Evolutionary conservation across 64 coral and sea anemone species (phyloP).

Genomic region (Stichodactyla mertensii): DNA sequence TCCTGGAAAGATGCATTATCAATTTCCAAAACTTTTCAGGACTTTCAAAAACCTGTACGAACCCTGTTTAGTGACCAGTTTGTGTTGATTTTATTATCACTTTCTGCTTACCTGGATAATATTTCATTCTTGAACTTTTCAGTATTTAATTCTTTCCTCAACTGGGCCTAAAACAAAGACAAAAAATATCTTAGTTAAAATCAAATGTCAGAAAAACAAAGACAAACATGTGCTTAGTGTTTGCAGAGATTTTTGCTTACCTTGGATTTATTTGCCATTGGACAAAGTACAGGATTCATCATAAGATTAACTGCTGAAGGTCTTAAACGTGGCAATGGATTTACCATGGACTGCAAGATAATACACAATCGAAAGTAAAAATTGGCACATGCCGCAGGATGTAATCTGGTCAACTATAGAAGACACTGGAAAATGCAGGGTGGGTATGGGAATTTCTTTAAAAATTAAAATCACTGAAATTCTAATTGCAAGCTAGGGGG

Average conservation of each 20-base stretch:
- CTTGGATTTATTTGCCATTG: slow-evolving; percentile 93
- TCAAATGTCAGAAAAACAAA: background rate
- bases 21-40: too few relatives aligned
- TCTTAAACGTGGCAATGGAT: slow-evolving; percentile 53
- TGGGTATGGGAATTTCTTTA: too few relatives aligned
- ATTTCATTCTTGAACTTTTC: slow-evolving; percentile 94
- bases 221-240: background rate
- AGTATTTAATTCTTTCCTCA: slow-evolving; percentile 91
- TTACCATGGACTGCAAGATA: slow-evolving; percentile 69
- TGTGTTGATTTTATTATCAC: background rate
- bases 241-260: slow-evolving; percentile 9
- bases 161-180: slow-evolving; percentile 53
- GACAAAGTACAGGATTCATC: slow-evolving; percentile 84
- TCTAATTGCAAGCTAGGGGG: too few relatives aligned
- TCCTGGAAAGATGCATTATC: too few relatives aligned
- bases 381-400: background rate
- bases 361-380: background rate
- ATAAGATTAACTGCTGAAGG: slow-evolving; percentile 75
- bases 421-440: too few relatives aligned
- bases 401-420: background rate
- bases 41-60: too few relatives aligned
- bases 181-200: background rate
- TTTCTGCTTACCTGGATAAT: slow-evolving; percentile 57
- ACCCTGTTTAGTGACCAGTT: background rate
- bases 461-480: too few relatives aligned